Evolutionary conservation across 2,888 invertebrate species (phyloP).

Genomic region (Polydesmus complanatus): DNA sequence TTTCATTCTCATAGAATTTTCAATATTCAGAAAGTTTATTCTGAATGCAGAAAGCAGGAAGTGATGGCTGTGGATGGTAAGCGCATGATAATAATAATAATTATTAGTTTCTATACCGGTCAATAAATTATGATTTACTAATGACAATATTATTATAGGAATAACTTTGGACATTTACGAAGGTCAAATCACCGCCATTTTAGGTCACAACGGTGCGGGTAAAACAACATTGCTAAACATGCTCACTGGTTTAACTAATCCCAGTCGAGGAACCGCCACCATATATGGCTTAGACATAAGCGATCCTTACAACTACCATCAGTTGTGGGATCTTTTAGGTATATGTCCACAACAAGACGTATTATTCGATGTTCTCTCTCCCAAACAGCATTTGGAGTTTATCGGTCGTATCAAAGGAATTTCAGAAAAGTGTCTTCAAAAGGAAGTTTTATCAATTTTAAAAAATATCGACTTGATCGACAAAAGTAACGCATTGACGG

Average conservation of each 20-base stretch:
- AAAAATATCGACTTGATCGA: conserved; percentile 59
- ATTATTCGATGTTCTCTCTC: conserved; percentile 61
- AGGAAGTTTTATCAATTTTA: conserved; percentile 45
- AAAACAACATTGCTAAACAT: conserved; percentile 77
- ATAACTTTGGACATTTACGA: conserved; percentile 70
- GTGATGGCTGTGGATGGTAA: conserved; percentile 35
- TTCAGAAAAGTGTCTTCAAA: conserved; percentile 19
- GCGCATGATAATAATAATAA: too few species aligned
- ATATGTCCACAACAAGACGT: conserved; percentile 80
- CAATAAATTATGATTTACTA: neutral
- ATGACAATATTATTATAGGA: conserved; percentile 27
- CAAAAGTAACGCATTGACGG: conserved; percentile 52
- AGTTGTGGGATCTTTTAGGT: conserved; percentile 66
- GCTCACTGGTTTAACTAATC: conserved; percentile 47
- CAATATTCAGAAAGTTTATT: conserved; percentile 25
- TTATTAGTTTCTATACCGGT: too few species aligned
- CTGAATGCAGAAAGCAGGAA: conserved; percentile 32
- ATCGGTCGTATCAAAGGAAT: conserved; percentile 61
- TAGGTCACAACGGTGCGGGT: conserved; percentile 77
- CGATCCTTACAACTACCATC: conserved; percentile 58
- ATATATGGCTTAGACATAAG: conserved; percentile 61
- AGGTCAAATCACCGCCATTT: conserved; percentile 68
- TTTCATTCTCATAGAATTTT: conserved; percentile 5
- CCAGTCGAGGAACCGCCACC: conserved; percentile 50
- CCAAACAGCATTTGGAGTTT: conserved; percentile 63